These are phyloP conservation scores for Eurosta solidaginis DNA, from an alignment of 1,140 invertebrate species.

Conservation along the genomic window DNA sequence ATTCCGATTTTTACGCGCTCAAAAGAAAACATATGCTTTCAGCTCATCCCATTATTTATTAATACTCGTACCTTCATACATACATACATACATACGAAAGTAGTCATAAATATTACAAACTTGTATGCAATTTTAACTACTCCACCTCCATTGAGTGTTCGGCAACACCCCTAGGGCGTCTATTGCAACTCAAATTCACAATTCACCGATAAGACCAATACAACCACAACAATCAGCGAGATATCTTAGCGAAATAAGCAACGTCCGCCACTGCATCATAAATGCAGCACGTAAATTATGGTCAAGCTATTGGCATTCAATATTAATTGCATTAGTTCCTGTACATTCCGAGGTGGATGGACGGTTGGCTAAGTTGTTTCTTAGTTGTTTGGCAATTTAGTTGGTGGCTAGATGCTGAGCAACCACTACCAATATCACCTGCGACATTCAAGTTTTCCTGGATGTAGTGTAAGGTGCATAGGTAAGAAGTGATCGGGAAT, in stretches of 20 bases:
- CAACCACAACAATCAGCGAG: not conserved
- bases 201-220: not conserved
- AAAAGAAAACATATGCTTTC: too few relatives aligned
- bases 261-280: constrained; percentile 40
- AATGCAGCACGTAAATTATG: constrained; percentile 61
- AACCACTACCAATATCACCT: not conserved
- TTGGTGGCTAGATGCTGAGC: not conserved
- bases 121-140: not conserved
- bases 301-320: constrained; percentile 60
- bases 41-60: too few relatives aligned
- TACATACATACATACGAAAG: not conserved
- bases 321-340: constrained; percentile 57
- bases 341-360: not conserved
- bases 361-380: not conserved
- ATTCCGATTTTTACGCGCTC: too few relatives aligned
- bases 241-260: not conserved
- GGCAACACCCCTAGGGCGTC: not conserved
- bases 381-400: not conserved
- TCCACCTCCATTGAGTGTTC: constrained; percentile 13
- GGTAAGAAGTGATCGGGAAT: not conserved
- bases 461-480: too few relatives aligned
- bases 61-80: too few relatives aligned
- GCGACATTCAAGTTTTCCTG: not conserved
- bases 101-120: not conserved
- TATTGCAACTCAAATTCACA: not conserved